Conservation (phyloP, 2,888 invertebrate genomes). For the Erebia aethiops region DNA sequence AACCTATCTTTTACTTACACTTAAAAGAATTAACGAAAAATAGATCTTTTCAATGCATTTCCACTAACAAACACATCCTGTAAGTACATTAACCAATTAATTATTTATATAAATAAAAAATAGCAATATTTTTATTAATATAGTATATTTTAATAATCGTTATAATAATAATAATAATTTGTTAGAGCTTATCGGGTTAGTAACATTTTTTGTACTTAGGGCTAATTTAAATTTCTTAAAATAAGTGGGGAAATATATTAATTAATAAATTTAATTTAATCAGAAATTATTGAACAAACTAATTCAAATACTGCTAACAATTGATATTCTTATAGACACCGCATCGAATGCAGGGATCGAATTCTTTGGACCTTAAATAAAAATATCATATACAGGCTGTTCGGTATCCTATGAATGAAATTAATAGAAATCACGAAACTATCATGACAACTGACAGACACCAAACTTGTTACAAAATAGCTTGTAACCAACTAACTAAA, state of each 20-base stretch:
- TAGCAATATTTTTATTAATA: conserved; percentile 33
- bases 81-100: conserved; percentile 81
- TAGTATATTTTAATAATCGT: conserved; percentile 51
- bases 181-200: conserved; percentile 67
- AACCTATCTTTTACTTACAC: conserved; percentile 39
- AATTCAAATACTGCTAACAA: conserved; percentile 70
- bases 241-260: conserved; percentile 53
- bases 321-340: conserved; percentile 54
- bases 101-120: conserved; percentile 61
- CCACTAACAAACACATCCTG: conserved; percentile 46
- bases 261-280: conserved; percentile 34
- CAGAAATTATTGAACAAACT: conserved; percentile 49
- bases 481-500: too few species aligned
- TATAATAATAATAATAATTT: conserved; percentile 29
- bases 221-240: conserved; percentile 61
- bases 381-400: conserved; percentile 61
- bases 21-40: conserved; percentile 43
- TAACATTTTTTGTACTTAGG: conserved; percentile 72
- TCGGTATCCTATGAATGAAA: conserved; percentile 4
- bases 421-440: not conserved
- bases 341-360: conserved; percentile 63
- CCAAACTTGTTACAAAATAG: not conserved
- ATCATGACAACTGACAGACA: not conserved
- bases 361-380: conserved; percentile 77
- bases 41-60: conserved; percentile 43